Percentiles rank a stretch among this genome's conserved stretches.
Evolutionary conservation across 2,797 vertebrate species (phyloP).

Genomic region (Pitangus sulphuratus): DNA sequence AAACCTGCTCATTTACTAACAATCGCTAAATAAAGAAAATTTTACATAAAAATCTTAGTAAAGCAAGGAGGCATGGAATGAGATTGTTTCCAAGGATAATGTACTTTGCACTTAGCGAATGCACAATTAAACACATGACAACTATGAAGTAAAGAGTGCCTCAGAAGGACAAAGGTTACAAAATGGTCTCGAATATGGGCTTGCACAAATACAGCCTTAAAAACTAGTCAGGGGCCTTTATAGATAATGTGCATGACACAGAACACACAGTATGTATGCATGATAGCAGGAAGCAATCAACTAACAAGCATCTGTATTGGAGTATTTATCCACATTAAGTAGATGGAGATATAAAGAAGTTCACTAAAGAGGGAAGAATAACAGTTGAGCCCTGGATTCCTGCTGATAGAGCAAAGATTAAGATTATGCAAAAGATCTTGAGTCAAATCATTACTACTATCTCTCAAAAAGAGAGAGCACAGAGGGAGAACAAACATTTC

Average conservation of each 20-base stretch:
- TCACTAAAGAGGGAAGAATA: not conserved
- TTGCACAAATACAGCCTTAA: not conserved
- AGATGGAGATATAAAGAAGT: not conserved
- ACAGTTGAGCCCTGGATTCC: not conserved
- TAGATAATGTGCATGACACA: rapidly evolving
- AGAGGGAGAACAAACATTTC: not conserved
- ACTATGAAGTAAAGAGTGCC: not conserved
- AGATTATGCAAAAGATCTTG: not conserved
- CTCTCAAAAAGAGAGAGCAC: not conserved
- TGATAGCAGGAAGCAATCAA: not conserved
- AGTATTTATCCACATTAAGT: not conserved
- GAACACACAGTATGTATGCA: not conserved
- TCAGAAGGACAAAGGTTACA: not conserved
- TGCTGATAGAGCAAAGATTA: not conserved
- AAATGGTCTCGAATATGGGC: not conserved
- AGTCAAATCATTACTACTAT: not conserved
- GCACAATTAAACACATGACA: not conserved
- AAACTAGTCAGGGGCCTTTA: not conserved
- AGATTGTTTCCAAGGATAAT: not conserved
- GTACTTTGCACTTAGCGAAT: not conserved
- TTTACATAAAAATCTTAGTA: not conserved
- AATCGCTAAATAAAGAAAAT: not conserved
- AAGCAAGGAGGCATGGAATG: not conserved
- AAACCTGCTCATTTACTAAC: not conserved
- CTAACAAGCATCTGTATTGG: not conserved